These are phyloP conservation scores for Anthrax anthrax DNA, from an alignment of 2,888 invertebrate species.

Conservation along the genomic window DNA sequence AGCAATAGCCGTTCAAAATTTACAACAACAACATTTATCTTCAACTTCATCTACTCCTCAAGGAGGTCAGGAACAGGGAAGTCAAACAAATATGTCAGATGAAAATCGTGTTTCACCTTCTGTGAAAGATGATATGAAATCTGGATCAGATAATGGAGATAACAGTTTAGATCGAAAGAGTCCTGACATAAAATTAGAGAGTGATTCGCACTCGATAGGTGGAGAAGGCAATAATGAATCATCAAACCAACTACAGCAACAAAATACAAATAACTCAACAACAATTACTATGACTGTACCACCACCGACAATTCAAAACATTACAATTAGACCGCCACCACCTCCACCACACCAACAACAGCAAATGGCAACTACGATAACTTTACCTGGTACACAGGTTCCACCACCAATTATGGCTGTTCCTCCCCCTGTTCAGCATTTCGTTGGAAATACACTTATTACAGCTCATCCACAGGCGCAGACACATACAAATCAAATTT, in stretches of 20 bases:
- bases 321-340: slow-evolving; percentile 2
- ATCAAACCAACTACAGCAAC: slow-evolving; percentile 5
- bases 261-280: slow-evolving; percentile 1
- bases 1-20: slow-evolving; percentile 7
- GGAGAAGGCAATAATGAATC: slow-evolving; percentile 7
- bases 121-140: slow-evolving; percentile 1
- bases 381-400: slow-evolving; percentile 11
- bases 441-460: slow-evolving; percentile 13
- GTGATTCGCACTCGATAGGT: slow-evolving; percentile 3
- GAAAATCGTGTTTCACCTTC: not conserved
- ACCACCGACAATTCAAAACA: not conserved
- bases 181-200: slow-evolving; percentile 9
- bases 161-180: slow-evolving; percentile 6
- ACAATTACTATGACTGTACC: slow-evolving; percentile 1
- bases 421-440: slow-evolving; percentile 15
- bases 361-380: slow-evolving; percentile 1
- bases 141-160: slow-evolving; percentile 1
- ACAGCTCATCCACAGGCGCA: slow-evolving; percentile 12
- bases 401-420: slow-evolving; percentile 15
- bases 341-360: slow-evolving; percentile 8
- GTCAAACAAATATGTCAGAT: slow-evolving; percentile 1
- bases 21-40: slow-evolving; percentile 1
- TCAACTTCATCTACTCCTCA: not conserved
- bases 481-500: slow-evolving; percentile 11
- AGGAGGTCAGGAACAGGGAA: slow-evolving; percentile 8